Conservation (phyloP, 2,113 vertebrate species). For the Eonycteris spelaea region DNA sequence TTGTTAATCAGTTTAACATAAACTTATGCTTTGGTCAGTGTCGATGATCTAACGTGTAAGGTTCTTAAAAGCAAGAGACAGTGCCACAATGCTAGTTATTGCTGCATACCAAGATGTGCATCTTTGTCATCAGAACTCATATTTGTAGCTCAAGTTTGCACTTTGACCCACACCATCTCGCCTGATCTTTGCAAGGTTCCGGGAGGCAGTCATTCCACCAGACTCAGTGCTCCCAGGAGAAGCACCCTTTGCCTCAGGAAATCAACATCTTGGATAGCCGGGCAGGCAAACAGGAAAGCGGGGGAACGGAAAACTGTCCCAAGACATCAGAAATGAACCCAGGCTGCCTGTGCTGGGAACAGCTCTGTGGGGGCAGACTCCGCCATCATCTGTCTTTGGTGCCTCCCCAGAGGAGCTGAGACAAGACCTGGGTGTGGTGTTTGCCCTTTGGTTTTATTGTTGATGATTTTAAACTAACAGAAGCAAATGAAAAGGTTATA, state of each 20-base stretch:
- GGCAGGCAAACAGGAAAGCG: not conserved
- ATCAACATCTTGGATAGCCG: not conserved
- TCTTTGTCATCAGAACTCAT: not conserved
- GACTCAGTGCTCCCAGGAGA: not conserved
- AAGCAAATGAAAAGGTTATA: constrained; percentile 18
- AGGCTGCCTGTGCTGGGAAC: not conserved
- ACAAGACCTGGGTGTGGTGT: not conserved
- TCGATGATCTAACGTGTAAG: not conserved
- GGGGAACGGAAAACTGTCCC: not conserved
- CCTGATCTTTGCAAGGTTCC: not conserved
- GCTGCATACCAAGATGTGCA: rapidly evolving
- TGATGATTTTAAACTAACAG: constrained; percentile 39
- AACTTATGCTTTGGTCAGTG: not conserved
- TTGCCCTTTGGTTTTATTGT: not conserved
- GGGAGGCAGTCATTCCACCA: not conserved
- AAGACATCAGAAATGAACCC: not conserved
- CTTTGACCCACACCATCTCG: not conserved
- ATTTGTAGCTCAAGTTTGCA: not conserved
- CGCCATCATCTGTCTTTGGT: not conserved
- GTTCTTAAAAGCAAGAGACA: not conserved
- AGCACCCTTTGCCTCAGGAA: not conserved
- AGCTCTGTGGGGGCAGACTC: not conserved
- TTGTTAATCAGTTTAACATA: constrained; percentile 16
- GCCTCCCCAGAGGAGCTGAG: not conserved
- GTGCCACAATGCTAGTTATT: not conserved